These are phyloP conservation scores for Gambelia wislizenii DNA, from an alignment of 2,797 vertebrate genomes.

Conservation along the genomic window DNA sequence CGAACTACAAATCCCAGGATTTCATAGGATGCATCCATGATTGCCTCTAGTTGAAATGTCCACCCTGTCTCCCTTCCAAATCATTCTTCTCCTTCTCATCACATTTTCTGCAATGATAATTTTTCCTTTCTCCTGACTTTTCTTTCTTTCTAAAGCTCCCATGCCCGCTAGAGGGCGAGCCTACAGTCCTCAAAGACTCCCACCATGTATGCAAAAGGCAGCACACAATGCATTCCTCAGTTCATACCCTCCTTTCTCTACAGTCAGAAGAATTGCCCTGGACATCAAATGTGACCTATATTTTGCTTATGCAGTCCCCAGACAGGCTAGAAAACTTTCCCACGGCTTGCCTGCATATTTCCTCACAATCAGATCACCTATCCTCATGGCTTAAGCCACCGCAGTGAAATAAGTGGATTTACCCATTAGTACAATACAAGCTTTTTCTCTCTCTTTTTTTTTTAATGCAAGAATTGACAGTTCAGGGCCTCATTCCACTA, in stretches of 20 bases:
- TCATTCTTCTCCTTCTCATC: too few relatives aligned
- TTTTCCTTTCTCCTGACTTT: too few relatives aligned
- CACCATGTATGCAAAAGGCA: background rate
- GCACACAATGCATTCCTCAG: constrained; percentile 66
- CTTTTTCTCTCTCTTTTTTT: too few relatives aligned
- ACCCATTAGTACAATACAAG: background rate
- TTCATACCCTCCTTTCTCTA: constrained; percentile 39
- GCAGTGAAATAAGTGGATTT: constrained; percentile 12
- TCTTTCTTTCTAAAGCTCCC: background rate
- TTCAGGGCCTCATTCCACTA: fast-evolving
- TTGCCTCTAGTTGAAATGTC: background rate
- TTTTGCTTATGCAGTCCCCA: constrained; percentile 49
- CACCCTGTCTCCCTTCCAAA: background rate
- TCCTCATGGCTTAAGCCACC: background rate
- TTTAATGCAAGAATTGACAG: background rate
- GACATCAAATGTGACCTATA: constrained; percentile 64
- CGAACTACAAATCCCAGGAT: too few relatives aligned
- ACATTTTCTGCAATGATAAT: too few relatives aligned
- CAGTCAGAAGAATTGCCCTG: constrained; percentile 32
- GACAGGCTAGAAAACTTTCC: constrained; percentile 58
- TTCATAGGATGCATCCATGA: too few relatives aligned
- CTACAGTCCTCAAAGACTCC: background rate
- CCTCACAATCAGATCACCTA: constrained; percentile 52
- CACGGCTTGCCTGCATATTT: constrained; percentile 45
- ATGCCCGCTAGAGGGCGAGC: constrained; percentile 44